A percentile compares a stretch with the other conserved stretches of the same genome.
These are phyloP conservation scores for rat (Rattus norvegicus) DNA, from an alignment of 2,113 vertebrate species.

Conservation along the genomic window GRCr8 NC_086021.1:70409501-70410000, in stretches of 20 bases:
- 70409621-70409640: constrained; percentile 32
- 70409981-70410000: constrained; percentile 21
- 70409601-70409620: constrained; percentile 9
- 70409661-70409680: neutral
- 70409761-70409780: neutral
- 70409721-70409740: too few species aligned
- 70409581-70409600: neutral
- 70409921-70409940: too few species aligned
- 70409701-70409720: too few species aligned
- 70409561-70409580: neutral
- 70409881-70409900: too few species aligned
- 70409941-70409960: too few species aligned
- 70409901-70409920: too few species aligned
- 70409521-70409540: constrained; percentile 3
- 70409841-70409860: too few species aligned
- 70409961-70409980: neutral
- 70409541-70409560: neutral
- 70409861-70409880: too few species aligned
- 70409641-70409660: constrained; percentile 4
- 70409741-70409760: constrained; percentile 43
- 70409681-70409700: too few species aligned
- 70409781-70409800: neutral
- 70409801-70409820: too few species aligned
- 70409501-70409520: neutral
- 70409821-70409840: too few species aligned